Evolutionary conservation across 2,888 invertebrate genomes (phyloP).

Genomic region (Trachelus iudaicus): DNA sequence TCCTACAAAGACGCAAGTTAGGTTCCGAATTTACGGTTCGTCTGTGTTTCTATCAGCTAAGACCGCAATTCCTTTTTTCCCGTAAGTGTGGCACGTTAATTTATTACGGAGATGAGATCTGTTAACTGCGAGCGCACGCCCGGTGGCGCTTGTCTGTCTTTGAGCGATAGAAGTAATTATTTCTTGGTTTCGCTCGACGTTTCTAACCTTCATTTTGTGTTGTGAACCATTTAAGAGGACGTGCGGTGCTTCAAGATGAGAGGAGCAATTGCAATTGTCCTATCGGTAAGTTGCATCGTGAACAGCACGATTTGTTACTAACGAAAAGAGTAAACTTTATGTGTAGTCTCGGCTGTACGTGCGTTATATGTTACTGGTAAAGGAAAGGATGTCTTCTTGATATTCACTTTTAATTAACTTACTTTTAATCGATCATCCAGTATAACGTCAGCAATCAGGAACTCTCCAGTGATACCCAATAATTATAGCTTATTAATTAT

Average conservation of each 20-base stretch:
- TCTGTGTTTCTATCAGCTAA: background rate
- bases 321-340: background rate
- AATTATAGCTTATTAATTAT: background rate
- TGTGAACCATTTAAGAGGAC: background rate
- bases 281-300: background rate
- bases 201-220: background rate
- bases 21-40: background rate
- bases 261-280: background rate
- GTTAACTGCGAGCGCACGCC: constrained; percentile 5
- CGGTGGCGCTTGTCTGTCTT: constrained; percentile 7
- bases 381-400: background rate
- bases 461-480: background rate
- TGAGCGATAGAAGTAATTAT: constrained; percentile 13
- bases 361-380: background rate
- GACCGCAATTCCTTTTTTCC: background rate
- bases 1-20: background rate
- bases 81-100: constrained; percentile 1
- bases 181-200: background rate
- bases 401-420: background rate
- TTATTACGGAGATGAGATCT: constrained; percentile 6
- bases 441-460: background rate
- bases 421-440: constrained; percentile 1
- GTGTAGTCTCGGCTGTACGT: background rate
- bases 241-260: background rate
- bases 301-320: background rate